A percentile compares a stretch with the other conserved stretches of the same genome.
These are phyloP conservation scores for Agriotes lineatus DNA, from an alignment of 2,888 invertebrate genomes.

Conservation along the genomic window DNA sequence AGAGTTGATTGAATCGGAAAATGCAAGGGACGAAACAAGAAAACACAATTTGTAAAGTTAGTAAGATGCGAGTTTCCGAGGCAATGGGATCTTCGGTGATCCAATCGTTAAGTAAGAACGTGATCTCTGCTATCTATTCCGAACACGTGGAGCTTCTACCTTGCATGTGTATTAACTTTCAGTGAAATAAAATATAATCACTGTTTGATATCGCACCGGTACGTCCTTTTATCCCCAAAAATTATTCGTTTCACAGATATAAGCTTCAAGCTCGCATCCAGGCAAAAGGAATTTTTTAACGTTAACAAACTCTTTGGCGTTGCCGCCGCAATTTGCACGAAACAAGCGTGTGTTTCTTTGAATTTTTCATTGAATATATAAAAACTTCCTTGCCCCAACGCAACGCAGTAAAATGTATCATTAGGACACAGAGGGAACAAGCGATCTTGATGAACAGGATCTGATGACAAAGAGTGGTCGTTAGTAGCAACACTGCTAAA, in stretches of 20 bases:
- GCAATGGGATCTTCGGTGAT: slow-evolving; percentile 60
- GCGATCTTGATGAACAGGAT: slow-evolving; percentile 51
- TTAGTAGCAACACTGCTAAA: slow-evolving; percentile 53
- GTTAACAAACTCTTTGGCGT: no score
- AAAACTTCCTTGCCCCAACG: slow-evolving; percentile 13
- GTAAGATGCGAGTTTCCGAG: slow-evolving; percentile 57
- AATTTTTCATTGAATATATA: slow-evolving; percentile 17
- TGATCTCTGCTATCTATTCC: slow-evolving; percentile 62
- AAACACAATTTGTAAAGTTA: slow-evolving; percentile 66
- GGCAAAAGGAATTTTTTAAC: no score
- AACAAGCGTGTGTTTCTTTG: background rate
- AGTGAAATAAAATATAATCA: slow-evolving; percentile 55
- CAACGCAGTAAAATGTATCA: slow-evolving; percentile 36
- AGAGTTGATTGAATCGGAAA: slow-evolving; percentile 61
- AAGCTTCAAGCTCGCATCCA: no score
- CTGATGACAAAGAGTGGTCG: slow-evolving; percentile 53
- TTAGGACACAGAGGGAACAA: slow-evolving; percentile 45
- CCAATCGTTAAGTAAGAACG: slow-evolving; percentile 65
- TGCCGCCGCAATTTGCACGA: background rate
- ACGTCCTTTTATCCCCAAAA: background rate
- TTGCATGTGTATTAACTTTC: slow-evolving; percentile 41
- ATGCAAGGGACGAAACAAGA: slow-evolving; percentile 62
- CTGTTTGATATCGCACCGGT: slow-evolving; percentile 56
- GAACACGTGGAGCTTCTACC: slow-evolving; percentile 55
- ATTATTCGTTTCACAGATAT: no score